A percentile compares a stretch with the other conserved stretches of the same genome.
Conservation (phyloP, 2,888 invertebrate species). For the Stenolophus ochropezus region DNA sequence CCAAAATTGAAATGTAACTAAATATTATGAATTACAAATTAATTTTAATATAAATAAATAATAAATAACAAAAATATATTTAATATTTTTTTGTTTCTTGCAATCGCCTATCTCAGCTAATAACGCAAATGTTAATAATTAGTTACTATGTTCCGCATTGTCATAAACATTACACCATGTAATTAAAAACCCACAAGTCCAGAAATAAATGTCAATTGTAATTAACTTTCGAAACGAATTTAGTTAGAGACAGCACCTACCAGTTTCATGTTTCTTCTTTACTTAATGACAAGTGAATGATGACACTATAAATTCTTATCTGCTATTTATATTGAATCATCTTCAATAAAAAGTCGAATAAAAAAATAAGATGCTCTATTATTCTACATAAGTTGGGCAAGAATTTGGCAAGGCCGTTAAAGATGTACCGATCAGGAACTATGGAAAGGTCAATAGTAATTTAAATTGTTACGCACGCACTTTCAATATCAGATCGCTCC, state of each 20-base stretch:
- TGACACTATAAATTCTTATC: conserved; percentile 8
- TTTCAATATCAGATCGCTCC: background rate
- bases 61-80: too few species aligned
- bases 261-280: background rate
- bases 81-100: too few species aligned
- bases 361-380: conserved; percentile 54
- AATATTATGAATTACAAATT: too few species aligned
- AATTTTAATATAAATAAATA: too few species aligned
- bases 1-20: too few species aligned
- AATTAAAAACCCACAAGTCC: too few species aligned
- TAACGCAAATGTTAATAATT: too few species aligned
- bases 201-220: background rate
- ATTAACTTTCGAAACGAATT: background rate
- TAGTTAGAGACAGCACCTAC: background rate
- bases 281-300: conserved; percentile 9
- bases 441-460: conserved; percentile 49
- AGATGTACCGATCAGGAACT: background rate
- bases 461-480: conserved; percentile 23
- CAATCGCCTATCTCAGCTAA: too few species aligned
- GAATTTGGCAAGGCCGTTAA: conserved; percentile 42
- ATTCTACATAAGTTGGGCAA: conserved; percentile 55
- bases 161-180: too few species aligned
- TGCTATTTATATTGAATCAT: conserved; percentile 47
- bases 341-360: too few species aligned
- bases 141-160: too few species aligned